Evolutionary conservation across 2,113 vertebrate species (phyloP).

Genomic region (Microcebus murinus): DNA sequence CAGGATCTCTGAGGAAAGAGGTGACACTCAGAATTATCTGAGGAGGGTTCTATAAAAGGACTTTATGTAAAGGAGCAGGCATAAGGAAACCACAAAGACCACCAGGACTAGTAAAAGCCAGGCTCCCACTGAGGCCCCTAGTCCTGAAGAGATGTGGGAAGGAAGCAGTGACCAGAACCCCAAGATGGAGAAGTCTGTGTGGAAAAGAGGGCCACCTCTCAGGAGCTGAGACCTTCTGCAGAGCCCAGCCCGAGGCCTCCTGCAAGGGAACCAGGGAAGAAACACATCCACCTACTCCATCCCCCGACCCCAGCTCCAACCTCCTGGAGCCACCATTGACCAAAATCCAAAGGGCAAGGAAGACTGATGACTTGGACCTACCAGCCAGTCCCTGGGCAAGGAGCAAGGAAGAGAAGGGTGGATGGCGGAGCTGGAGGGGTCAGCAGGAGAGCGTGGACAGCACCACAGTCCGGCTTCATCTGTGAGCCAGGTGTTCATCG

Average conservation of each 20-base stretch:
- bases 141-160: not conserved
- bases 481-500: not conserved
- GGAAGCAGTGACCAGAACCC: not conserved
- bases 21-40: not conserved
- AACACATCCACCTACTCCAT: not conserved
- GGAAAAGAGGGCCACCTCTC: not conserved
- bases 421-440: not conserved
- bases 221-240: not conserved
- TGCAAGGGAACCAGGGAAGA: not conserved
- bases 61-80: not conserved
- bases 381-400: too few species aligned
- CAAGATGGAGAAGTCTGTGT: not conserved
- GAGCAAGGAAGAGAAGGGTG: not conserved
- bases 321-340: not conserved
- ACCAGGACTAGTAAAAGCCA: not conserved
- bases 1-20: not conserved
- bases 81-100: not conserved
- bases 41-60: not conserved
- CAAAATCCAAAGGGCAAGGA: not conserved
- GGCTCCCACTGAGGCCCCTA: not conserved
- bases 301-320: not conserved
- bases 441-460: not conserved
- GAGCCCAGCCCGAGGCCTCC: not conserved
- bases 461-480: rapidly evolving
- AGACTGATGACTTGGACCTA: too few species aligned